Percentiles rank a stretch among this genome's conserved stretches.
phyloP scores from a whole-genome alignment of 2,888 invertebrate species.

The Eueremaeus valkanovi region DNA sequence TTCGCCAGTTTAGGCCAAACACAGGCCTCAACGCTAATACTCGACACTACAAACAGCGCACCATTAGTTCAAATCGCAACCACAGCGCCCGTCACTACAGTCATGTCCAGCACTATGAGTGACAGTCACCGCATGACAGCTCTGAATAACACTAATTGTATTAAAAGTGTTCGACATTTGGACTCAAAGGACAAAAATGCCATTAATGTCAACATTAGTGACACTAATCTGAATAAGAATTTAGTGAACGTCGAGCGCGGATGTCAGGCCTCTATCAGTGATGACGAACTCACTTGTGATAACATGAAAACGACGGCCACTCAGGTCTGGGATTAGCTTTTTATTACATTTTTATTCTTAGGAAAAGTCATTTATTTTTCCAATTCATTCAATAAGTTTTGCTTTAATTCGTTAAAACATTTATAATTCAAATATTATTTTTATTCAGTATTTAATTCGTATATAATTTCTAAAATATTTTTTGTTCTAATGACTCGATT shows the following conservation, averaged over 20 bases:
- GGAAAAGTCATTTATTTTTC: background rate
- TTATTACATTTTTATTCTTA: background rate
- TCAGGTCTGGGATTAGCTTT: background rate
- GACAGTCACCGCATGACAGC: background rate
- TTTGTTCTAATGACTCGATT: no score
- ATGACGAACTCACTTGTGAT: constrained; percentile 24
- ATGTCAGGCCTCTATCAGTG: constrained; percentile 30
- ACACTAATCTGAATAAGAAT: background rate
- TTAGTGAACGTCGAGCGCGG: constrained; percentile 16
- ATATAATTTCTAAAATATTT: background rate
- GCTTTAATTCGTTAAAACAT: no score
- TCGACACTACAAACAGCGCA: constrained; percentile 16
- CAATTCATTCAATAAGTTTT: no score
- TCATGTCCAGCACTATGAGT: background rate
- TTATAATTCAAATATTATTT: no score
- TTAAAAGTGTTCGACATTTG: background rate
- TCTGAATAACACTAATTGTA: background rate
- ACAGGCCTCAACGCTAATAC: constrained; percentile 13
- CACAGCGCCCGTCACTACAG: constrained; percentile 1
- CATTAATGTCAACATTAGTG: background rate
- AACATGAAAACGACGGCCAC: constrained; percentile 31
- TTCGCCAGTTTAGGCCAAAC: constrained; percentile 24
- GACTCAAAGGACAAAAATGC: background rate
- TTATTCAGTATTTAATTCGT: background rate
- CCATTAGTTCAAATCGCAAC: constrained; percentile 32